A percentile compares a stretch with the other conserved stretches of the same genome.
These are phyloP conservation scores for Zaprionus taronus DNA, from an alignment of 1,140 invertebrate genomes.

Conservation along the genomic window DNA sequence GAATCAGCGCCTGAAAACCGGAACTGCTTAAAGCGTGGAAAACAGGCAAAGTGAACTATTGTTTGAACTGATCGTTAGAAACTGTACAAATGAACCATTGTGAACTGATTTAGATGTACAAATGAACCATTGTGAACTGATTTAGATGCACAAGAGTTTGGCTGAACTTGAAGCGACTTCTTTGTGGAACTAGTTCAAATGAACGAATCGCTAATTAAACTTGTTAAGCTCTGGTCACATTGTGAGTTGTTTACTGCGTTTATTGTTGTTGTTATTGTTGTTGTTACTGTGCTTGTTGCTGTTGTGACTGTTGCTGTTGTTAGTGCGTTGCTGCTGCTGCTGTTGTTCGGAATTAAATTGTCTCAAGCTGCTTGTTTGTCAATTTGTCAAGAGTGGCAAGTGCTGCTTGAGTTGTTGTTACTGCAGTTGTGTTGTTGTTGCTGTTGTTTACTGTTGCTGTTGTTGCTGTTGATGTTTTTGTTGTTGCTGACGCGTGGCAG, in stretches of 20 bases:
- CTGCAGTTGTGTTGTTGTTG: conserved; percentile 8
- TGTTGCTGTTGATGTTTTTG: conserved; percentile 19
- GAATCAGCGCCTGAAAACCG: background rate
- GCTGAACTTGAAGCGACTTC: background rate
- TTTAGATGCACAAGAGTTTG: background rate
- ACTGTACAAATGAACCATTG: too few species aligned
- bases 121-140: background rate
- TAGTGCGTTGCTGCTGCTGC: conserved; percentile 21
- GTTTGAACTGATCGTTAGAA: too few species aligned
- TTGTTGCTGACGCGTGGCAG: conserved; percentile 54
- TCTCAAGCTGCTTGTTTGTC: conserved; percentile 74
- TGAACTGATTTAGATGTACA: background rate
- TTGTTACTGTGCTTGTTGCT: conserved; percentile 19
- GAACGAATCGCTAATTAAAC: background rate
- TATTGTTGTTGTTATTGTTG: conserved; percentile 5
- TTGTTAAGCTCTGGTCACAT: background rate
- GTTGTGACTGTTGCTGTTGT: conserved; percentile 14
- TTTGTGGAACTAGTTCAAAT: background rate
- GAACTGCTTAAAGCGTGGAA: too few species aligned
- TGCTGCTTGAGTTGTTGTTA: conserved; percentile 59
- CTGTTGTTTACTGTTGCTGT: conserved; percentile 7
- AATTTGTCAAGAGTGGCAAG: conserved; percentile 75
- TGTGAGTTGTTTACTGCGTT: background rate
- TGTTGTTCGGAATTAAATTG: conserved; percentile 75
- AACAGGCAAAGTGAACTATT: too few species aligned